Evolutionary conservation across 2,797 vertebrate genomes (phyloP), one percentile per base, ranked within the genome.

Genomic region (Huso huso): DNA sequence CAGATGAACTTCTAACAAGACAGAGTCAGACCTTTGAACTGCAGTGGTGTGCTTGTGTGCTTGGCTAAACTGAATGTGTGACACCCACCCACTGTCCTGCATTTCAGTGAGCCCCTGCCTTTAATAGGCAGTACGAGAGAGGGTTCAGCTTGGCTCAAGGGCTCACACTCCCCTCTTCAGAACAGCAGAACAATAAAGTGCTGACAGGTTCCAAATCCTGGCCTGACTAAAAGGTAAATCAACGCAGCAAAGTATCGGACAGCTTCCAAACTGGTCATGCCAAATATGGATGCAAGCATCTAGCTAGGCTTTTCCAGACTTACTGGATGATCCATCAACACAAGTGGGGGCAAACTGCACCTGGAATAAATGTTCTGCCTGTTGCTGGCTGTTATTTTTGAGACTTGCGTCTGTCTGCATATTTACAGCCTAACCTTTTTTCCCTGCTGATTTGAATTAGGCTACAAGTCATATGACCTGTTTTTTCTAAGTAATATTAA

Each of bases 71-170:
- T 66, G 57, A 66, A 72, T 65, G 13, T 13, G 4, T 62, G 66
- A 63, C 67, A 48, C 62, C 15, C 6, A 58, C 55, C 12, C 10
- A 58, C 62, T 8, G 48, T n/a, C 48, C 10, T 61, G 67, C 8
- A 3, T 72, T 66, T 75, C 73, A 73, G 69, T 63, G 0, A 48
- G 72, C 57, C 67, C 74, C 69, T 82, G 73, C 69, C 76, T 86
- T 82, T 78, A 75, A 75, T 73, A 76, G 82, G 75, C 78, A 79
- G 78, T 69, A 71, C 69, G 72, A 48, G 67, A 48, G 67, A 68
- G 74, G 68, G 65, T 68, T 8, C 62, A 49, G 62, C 3, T 65
- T 61, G 60, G 71, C 67, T 66, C 75, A 50, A 4, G 57, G 63
- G 37, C 59, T 64, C 37, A 10, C 59, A 0, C 11, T 10, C 50